Base-by-base conservation (phyloP, 2,113 vertebrate genomes). In the Thamnophis sirtalis region DNA sequence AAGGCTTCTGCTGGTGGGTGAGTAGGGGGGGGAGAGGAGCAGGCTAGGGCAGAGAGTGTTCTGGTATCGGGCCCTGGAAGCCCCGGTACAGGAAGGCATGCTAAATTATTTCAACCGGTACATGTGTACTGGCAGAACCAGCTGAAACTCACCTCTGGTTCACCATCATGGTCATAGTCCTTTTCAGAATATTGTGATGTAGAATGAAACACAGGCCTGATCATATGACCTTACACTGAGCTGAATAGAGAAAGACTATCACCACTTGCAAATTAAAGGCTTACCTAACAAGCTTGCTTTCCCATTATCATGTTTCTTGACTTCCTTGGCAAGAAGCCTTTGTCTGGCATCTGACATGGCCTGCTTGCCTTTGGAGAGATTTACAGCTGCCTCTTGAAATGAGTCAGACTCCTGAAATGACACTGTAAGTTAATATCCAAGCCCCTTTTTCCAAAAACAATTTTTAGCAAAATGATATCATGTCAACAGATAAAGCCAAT, bases 291-390 rank as follows among this genome's bases (percentile, higher is more conserved):
- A 24, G 54, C 48, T 33, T 43, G 28, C 8, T 80, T 85, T 89
- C 73, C 91, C 48, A 28, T 85, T 92, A 60, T 89, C 91, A 22
- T 85, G 87, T 55, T 85, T 87, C 51, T 55, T 84, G 63, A 53
- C 53, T 48, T 84, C 87, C 68, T 51, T 92, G 43, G 68, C 68
- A 22, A 51, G 54, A 33, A 56, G 68, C 43, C 91, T 89, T 56
- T 85, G 87, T 53, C 55, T 85, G 73, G 22, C 48, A 28, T 80
- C 91, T n/a, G 86, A 33, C 15, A 19, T 9, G 19, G 54, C 28
- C 43, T 21, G 28, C 43, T 92, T 55, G 22, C 22, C 87, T 85
- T 89, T n/a, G 0, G 87, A 92, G 55, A 89, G 87, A 63, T 92
- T 92, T n/a, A 60, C 17, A 21, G 87, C 48, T 89, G 73, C 55